Conservation (phyloP, 2,113 vertebrate species). For the Herpailurus yagouaroundi region DNA sequence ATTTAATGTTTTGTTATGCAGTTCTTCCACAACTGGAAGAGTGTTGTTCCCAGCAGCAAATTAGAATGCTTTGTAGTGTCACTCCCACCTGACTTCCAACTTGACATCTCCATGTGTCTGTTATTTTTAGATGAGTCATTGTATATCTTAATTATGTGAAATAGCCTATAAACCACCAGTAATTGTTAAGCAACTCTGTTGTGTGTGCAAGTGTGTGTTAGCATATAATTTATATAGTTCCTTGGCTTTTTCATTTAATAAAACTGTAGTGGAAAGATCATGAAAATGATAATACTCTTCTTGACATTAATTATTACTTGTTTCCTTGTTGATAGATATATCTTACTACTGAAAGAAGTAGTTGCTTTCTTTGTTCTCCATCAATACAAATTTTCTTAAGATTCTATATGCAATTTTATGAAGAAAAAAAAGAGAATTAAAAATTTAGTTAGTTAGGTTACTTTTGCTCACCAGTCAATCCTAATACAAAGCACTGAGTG, state of each 20-base stretch:
- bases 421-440: not conserved
- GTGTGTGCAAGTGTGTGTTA: not conserved
- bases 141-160: constrained; percentile 51
- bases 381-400: constrained; percentile 2
- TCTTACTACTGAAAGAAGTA: not conserved
- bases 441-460: not conserved
- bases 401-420: not conserved
- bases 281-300: constrained; percentile 25
- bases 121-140: constrained; percentile 53
- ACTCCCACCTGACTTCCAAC: not conserved
- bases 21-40: not conserved
- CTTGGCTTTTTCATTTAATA: constrained; percentile 33
- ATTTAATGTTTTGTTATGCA: constrained; percentile 30
- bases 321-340: constrained; percentile 22
- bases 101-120: not conserved
- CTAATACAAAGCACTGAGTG: not conserved
- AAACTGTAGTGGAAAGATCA: not conserved
- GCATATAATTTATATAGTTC: not conserved
- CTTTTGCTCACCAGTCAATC: not conserved
- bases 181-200: constrained; percentile 30
- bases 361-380: not conserved
- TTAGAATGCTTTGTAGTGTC: not conserved
- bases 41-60: not conserved
- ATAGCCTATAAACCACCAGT: not conserved
- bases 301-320: constrained; percentile 39